Evolutionary conservation across 2,888 invertebrate genomes (phyloP).

Genomic region (Nipponacmea schrenckii): DNA sequence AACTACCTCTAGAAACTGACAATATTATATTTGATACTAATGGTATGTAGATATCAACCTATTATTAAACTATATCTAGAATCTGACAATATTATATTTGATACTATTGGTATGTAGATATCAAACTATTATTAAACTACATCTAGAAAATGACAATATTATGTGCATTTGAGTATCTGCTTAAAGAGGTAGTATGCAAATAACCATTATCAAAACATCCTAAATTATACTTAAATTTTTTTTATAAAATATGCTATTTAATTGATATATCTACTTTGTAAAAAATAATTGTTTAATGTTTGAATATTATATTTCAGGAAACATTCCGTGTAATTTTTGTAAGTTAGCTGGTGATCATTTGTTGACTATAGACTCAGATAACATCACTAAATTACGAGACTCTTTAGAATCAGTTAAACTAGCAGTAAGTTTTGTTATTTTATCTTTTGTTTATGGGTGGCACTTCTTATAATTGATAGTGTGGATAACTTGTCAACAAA

Average conservation of each 20-base stretch:
- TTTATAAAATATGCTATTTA: too few relatives aligned
- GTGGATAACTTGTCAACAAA: neutral
- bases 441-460: neutral
- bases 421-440: conserved; percentile 21
- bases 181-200: too few relatives aligned
- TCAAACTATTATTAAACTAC: too few relatives aligned
- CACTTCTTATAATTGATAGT: neutral
- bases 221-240: too few relatives aligned
- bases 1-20: conserved; percentile 24
- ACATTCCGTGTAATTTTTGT: conserved; percentile 31
- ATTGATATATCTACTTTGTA: too few relatives aligned
- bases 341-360: conserved; percentile 32
- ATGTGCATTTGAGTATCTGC: too few relatives aligned
- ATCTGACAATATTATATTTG: neutral
- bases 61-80: neutral
- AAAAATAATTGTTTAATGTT: too few relatives aligned
- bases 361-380: conserved; percentile 21
- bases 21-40: neutral
- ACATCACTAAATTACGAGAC: conserved; percentile 34
- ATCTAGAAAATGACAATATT: too few relatives aligned
- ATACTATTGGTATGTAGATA: neutral
- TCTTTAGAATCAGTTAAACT: conserved; percentile 34
- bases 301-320: conserved; percentile 10
- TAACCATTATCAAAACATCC: too few relatives aligned
- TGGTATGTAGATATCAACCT: neutral